Conservation (phyloP, 2,113 vertebrate genomes). For the Ochotona princeps region DNA sequence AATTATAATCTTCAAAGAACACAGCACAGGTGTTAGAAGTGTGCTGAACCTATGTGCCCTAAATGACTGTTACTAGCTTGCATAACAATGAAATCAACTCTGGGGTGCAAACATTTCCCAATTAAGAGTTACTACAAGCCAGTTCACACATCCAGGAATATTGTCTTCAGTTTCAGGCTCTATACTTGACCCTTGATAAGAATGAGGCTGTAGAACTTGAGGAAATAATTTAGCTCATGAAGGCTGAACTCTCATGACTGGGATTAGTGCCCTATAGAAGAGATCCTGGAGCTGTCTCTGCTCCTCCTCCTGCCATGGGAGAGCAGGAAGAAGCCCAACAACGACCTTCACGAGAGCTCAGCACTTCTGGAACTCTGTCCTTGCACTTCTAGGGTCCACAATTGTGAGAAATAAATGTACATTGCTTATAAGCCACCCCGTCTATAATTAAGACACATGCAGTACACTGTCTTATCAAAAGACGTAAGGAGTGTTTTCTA, state of each 20-base stretch:
- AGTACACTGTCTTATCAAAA: neutral
- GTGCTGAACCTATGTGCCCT: neutral
- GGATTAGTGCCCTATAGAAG: neutral
- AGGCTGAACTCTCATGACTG: neutral
- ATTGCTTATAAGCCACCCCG: neutral
- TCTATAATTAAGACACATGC: neutral
- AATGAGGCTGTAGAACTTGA: neutral
- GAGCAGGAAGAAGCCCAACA: neutral
- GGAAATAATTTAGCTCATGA: neutral
- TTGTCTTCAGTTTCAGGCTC: neutral
- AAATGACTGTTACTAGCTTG: neutral
- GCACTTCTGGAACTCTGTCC: neutral
- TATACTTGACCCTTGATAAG: too few relatives aligned
- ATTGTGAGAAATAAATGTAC: too few relatives aligned
- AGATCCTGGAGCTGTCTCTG: neutral
- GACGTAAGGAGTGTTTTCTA: neutral
- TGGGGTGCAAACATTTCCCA: neutral
- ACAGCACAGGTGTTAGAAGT: neutral
- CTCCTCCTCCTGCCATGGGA: neutral
- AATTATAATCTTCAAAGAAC: conserved; percentile 24
- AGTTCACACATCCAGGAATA: neutral
- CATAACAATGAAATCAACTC: conserved; percentile 2
- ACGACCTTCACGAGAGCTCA: neutral
- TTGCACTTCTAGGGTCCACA: neutral
- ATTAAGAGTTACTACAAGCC: neutral